These are phyloP conservation scores for Lutraria rhynchaena DNA, from an alignment of 1,140 invertebrate species.

Conservation along the genomic window DNA sequence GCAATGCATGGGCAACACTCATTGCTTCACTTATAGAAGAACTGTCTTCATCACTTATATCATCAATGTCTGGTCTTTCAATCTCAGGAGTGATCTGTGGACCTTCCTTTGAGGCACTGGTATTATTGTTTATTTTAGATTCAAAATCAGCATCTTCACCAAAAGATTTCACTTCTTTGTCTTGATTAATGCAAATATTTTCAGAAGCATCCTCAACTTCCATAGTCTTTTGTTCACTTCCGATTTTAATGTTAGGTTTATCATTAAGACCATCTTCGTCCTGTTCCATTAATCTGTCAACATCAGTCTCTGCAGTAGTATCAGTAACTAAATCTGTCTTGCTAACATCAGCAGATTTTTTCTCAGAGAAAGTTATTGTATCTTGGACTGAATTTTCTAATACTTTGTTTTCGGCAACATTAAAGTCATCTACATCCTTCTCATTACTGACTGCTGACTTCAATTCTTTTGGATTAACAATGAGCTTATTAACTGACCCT, in stretches of 20 bases:
- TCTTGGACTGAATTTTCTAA: neutral
- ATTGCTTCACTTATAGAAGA: slow-evolving; percentile 33
- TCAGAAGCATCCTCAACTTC: neutral
- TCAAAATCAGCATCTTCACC: too few relatives aligned
- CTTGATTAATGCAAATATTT: too few relatives aligned
- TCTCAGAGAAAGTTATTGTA: neutral
- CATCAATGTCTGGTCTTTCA: too few relatives aligned
- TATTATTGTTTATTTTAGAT: too few relatives aligned
- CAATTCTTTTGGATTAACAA: too few relatives aligned
- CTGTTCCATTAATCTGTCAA: neutral
- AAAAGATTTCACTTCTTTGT: too few relatives aligned
- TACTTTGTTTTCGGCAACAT: neutral
- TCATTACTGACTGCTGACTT: too few relatives aligned
- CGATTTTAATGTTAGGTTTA: neutral
- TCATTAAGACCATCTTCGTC: neutral
- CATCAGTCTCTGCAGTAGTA: neutral
- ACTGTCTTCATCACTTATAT: slow-evolving; percentile 4
- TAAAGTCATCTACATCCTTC: neutral
- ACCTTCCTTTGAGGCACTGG: too few relatives aligned
- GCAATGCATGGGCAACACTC: slow-evolving; percentile 25
- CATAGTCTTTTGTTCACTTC: neutral
- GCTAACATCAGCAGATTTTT: neutral
- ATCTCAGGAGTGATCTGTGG: too few relatives aligned
- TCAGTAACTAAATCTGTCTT: neutral
- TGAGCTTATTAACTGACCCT: too few relatives aligned